These are phyloP conservation scores for Engystomops pustulosus DNA, from an alignment of 2,113 vertebrate genomes.

Conservation along the genomic window DNA sequence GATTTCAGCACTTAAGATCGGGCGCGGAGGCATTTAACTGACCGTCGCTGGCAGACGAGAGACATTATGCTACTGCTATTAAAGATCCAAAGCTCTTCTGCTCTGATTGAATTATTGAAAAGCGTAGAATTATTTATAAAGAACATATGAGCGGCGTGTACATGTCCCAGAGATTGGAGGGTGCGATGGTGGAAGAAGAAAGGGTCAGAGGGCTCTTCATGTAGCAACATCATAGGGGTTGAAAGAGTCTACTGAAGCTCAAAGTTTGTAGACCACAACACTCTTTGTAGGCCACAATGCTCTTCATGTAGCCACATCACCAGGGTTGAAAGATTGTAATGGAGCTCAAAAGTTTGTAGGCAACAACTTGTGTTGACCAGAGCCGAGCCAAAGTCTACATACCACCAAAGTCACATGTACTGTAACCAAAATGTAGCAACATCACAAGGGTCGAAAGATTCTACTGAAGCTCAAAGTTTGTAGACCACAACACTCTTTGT, in stretches of 20 bases:
- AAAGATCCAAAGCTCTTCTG: conserved; percentile 56
- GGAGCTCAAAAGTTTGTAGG: too few species aligned
- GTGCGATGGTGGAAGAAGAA: neutral
- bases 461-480: neutral
- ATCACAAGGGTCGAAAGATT: conserved; percentile 2
- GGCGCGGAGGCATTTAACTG: conserved; percentile 54
- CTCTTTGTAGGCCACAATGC: neutral
- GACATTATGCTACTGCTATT: conserved; percentile 57
- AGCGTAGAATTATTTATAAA: conserved; percentile 58
- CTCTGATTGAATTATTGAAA: conserved; percentile 61
- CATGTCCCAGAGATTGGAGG: conserved; percentile 22
- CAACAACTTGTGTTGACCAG: too few species aligned
- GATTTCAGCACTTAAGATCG: conserved; percentile 53
- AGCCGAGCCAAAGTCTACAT: too few species aligned
- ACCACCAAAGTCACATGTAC: too few species aligned
- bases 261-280: neutral
- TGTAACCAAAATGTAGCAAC: too few species aligned
- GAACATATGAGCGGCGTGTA: conserved; percentile 45
- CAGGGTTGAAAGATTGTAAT: too few species aligned
- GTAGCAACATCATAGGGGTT: neutral
- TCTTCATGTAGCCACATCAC: too few species aligned
- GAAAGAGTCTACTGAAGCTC: neutral
- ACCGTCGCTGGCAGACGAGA: conserved; percentile 46
- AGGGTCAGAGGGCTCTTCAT: neutral
- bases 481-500: neutral